Evolutionary conservation across 2,888 invertebrate genomes (phyloP), one percentile per base, ranked within the genome.

Genomic region (Parascotia fuliginaria): DNA sequence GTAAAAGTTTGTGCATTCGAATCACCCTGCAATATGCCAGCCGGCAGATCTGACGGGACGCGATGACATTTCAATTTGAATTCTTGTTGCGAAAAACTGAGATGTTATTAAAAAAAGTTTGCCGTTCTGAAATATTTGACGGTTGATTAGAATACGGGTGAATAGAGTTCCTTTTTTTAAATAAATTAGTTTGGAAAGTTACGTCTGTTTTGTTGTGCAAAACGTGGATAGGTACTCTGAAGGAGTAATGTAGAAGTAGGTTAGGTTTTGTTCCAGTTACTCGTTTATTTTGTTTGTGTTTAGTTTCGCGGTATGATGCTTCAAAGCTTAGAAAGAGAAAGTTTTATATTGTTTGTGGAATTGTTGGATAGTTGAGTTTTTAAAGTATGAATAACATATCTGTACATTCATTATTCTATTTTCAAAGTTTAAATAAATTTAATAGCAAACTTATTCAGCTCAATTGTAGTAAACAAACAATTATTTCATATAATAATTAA

Each of bases 1-100:
- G 51, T 49, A 49, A 58, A 62, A 60, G 51, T 55, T 64, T 56
- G 65, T 59, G 44, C 50, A 60, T 65, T 54, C 65, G 63, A 64
- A 61, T 73, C 73, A 77, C 70, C 71, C 75, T 73, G 79, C 87
- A 88, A 86, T 86, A 85, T 82, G 85, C 83, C 76, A 73, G 81
- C 77, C 74, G 70, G 73, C 74, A 44, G 73, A 70, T 75, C 70
- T 71, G 78, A 79, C 71, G 75, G 66, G 71, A 77, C 79, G 81
- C 84, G 80, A 83, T 89, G 89, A 89, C 89, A 87, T 90, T 90
- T 87, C 89, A 87, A 90, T 91, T 90, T 87, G 84, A 87, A 89
- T 88, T 86, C 87, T 82, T 83, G 80, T 83, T 78, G 77, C 81
- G 73, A 75, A 73, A 65, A 67, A 65, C 64, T 58, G 66, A 73